A percentile compares a stretch with the other conserved stretches of the same genome.
Conservation (phyloP, 1,140 invertebrate genomes). For the Caerostris darwini region DNA sequence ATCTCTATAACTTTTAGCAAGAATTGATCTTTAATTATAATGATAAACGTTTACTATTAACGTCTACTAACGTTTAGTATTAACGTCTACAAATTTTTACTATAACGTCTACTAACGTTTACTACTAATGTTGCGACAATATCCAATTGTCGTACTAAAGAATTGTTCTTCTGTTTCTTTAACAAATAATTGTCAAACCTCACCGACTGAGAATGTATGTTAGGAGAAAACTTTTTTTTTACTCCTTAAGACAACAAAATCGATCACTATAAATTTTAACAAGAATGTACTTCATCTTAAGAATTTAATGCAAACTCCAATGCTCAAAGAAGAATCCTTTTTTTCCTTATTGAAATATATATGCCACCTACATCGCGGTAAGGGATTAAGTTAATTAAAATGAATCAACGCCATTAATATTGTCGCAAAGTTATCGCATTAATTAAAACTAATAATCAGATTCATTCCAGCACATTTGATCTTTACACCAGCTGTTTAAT, state of each 20-base stretch:
- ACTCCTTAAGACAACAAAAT: not conserved
- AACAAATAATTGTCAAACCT: no score
- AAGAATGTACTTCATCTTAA: not conserved
- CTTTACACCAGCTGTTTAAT: slow-evolving; percentile 65
- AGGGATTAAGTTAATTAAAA: slow-evolving; percentile 72
- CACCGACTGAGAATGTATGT: no score
- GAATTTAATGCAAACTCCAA: not conserved
- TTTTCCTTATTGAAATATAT: slow-evolving; percentile 52
- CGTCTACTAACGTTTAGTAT: no score
- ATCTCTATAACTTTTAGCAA: no score
- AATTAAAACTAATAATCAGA: slow-evolving; percentile 76
- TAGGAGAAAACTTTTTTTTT: no score
- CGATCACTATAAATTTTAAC: not conserved
- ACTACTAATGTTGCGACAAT: no score
- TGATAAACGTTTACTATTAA: no score
- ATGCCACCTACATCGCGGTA: not conserved
- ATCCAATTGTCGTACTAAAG: no score
- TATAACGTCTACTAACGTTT: no score
- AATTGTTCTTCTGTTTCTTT: no score
- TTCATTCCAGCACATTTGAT: slow-evolving; percentile 68
- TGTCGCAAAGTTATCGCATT: slow-evolving; percentile 76
- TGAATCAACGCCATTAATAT: slow-evolving; percentile 60
- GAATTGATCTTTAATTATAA: no score
- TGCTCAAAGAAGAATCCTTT: slow-evolving; percentile 8
- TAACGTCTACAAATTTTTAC: no score